These are phyloP conservation scores for Agapornis canus DNA, from an alignment of 2,797 vertebrate species.

Conservation along the genomic window DNA sequence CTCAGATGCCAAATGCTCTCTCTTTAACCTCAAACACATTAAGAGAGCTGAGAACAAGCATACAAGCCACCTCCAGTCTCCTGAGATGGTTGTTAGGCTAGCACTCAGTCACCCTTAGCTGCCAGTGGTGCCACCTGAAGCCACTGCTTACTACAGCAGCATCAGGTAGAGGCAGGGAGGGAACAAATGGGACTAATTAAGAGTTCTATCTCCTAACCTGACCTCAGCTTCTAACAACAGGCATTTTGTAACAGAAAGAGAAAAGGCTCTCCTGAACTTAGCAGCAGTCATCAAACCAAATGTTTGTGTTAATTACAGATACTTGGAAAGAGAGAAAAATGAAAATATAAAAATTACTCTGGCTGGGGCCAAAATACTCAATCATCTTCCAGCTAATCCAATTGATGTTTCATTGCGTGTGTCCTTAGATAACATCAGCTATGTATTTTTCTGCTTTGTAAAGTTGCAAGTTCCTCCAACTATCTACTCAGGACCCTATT, in stretches of 20 bases:
- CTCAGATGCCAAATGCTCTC: background rate
- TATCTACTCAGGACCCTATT: background rate
- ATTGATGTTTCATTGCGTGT: background rate
- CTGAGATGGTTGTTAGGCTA: background rate
- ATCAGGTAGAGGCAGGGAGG: background rate
- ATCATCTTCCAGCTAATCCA: background rate
- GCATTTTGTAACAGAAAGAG: background rate
- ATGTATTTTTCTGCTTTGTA: background rate
- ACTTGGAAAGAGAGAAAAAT: slow-evolving; percentile 14
- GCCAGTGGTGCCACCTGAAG: background rate
- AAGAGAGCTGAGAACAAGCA: background rate
- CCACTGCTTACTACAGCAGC: background rate
- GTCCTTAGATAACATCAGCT: slow-evolving; percentile 17
- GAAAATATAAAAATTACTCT: background rate
- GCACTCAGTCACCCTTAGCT: background rate
- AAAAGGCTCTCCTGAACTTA: background rate
- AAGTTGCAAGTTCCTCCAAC: background rate
- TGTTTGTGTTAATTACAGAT: slow-evolving; percentile 27
- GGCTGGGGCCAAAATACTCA: background rate
- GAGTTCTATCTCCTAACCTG: background rate
- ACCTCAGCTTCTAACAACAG: background rate
- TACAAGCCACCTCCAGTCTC: background rate
- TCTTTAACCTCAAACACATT: background rate
- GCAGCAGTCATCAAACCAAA: slow-evolving; percentile 10
- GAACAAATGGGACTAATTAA: background rate